phyloP scores from a whole-genome alignment of 2,888 invertebrate genomes.

The Phymatocera aterrima region DNA sequence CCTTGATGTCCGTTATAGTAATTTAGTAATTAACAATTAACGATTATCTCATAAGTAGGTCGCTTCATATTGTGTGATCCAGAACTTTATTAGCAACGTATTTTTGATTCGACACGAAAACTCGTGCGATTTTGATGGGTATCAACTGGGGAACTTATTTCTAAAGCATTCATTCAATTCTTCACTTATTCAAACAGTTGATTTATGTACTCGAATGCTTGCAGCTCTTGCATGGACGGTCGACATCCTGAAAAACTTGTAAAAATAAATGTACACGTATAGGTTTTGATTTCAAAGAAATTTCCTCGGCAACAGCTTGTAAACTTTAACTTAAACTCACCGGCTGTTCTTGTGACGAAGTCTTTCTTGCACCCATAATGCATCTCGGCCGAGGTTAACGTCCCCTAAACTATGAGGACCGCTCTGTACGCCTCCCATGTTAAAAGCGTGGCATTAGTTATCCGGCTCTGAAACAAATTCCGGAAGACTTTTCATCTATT shows the following conservation, averaged over 20 bases:
- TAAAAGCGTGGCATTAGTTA: conserved; percentile 24
- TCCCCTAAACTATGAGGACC: conserved; percentile 68
- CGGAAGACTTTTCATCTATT: not conserved
- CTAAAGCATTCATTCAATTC: too few species aligned
- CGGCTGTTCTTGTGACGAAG: conserved; percentile 68
- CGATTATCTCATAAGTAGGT: conserved; percentile 47
- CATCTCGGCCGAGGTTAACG: conserved; percentile 55
- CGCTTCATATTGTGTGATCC: not conserved
- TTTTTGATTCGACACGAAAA: not conserved
- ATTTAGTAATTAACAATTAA: conserved; percentile 67
- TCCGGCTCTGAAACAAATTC: conserved; percentile 30
- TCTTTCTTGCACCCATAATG: conserved; percentile 71
- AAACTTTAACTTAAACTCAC: conserved; percentile 59
- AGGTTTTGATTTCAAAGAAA: conserved; percentile 31
- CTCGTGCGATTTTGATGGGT: too few species aligned
- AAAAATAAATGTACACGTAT: too few species aligned
- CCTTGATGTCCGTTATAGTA: conserved; percentile 62
- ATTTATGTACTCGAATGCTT: too few species aligned
- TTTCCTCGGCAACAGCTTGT: conserved; percentile 39
- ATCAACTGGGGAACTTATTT: not conserved
- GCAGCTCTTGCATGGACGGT: too few species aligned
- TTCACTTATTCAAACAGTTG: conserved; percentile 21
- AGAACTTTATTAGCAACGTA: not conserved
- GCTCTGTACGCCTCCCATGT: conserved; percentile 72
- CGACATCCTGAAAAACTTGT: too few species aligned